phyloP scores from a whole-genome alignment of 2,797 vertebrate species.

The Propithecus perrieri region DNA sequence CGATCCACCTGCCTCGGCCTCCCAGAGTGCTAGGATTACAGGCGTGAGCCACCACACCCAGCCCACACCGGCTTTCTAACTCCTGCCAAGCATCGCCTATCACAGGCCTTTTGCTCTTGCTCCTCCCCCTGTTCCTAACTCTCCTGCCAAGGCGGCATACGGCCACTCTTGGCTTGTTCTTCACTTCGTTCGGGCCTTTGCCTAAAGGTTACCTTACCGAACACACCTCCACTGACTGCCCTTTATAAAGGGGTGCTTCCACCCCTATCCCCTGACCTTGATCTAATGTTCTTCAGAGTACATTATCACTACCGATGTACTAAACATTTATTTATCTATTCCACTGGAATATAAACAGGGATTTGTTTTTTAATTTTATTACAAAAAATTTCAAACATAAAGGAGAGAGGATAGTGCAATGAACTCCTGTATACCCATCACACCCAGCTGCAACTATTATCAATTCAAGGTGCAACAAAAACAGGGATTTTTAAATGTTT shows the following conservation, averaged over 20 bases:
- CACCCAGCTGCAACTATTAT: background rate
- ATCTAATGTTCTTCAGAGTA: background rate
- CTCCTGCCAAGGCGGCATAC: background rate
- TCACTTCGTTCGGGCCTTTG: background rate
- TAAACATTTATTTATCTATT: background rate
- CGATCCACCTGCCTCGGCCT: too few species aligned
- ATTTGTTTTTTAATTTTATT: background rate
- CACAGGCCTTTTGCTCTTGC: background rate
- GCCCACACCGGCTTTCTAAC: background rate
- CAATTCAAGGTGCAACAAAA: background rate
- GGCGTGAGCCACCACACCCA: too few species aligned
- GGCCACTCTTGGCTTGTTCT: background rate
- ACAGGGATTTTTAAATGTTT: background rate
- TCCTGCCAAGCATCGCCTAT: background rate
- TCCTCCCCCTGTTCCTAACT: background rate
- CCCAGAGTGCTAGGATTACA: too few species aligned
- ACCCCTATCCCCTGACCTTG: background rate
- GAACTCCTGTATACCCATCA: background rate
- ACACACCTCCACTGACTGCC: background rate
- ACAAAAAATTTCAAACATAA: background rate
- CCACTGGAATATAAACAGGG: background rate
- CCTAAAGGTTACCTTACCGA: background rate
- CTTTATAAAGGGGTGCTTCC: background rate
- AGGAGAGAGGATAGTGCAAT: background rate
- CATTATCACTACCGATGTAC: background rate